Percentiles rank a stretch among this genome's conserved stretches.
These are phyloP conservation scores for Leptarthrus brevirostris DNA, from an alignment of 2,888 invertebrate species.

Conservation along the genomic window DNA sequence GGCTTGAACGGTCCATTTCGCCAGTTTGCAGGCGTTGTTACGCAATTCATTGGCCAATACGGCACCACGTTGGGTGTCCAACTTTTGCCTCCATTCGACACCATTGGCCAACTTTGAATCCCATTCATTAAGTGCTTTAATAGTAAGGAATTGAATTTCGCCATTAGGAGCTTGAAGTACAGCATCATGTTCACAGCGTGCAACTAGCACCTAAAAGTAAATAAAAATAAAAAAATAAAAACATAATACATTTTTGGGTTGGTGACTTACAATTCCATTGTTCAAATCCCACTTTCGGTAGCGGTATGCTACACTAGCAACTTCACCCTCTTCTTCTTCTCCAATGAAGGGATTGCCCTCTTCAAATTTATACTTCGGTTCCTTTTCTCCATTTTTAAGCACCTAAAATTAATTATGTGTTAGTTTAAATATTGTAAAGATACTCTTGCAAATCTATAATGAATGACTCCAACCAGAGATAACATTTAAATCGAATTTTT, in stretches of 20 bases:
- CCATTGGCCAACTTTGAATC: conserved; percentile 96
- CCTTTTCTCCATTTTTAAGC: conserved; percentile 75
- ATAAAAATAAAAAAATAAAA: too few relatives aligned
- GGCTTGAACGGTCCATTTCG: conserved; percentile 98
- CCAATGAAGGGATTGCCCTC: conserved; percentile 93
- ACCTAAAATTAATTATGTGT: conserved; percentile 69
- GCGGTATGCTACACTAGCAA: conserved; percentile 95
- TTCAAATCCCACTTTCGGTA: conserved; percentile 98
- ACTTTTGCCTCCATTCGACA: conserved; percentile 97
- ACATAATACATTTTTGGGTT: too few relatives aligned
- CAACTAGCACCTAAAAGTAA: conserved; percentile 78
- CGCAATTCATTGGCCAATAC: conserved; percentile 97
- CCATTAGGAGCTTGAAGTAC: conserved; percentile 88
- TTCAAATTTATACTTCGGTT: conserved; percentile 88
- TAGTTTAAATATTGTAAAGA: too few relatives aligned
- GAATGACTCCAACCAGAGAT: too few relatives aligned
- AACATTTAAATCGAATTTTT: too few relatives aligned
- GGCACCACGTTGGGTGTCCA: conserved; percentile 97
- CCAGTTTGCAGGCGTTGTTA: conserved; percentile 99
- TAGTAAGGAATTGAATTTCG: conserved; percentile 91
- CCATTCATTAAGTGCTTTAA: conserved; percentile 99
- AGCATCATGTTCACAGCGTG: conserved; percentile 97
- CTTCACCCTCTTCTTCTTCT: conserved; percentile 91
- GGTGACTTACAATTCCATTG: conserved; percentile 84
- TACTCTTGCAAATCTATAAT: too few relatives aligned